phyloP scores from a whole-genome alignment of 2,113 vertebrate genomes.

The Cebidichthys violaceus region DNA sequence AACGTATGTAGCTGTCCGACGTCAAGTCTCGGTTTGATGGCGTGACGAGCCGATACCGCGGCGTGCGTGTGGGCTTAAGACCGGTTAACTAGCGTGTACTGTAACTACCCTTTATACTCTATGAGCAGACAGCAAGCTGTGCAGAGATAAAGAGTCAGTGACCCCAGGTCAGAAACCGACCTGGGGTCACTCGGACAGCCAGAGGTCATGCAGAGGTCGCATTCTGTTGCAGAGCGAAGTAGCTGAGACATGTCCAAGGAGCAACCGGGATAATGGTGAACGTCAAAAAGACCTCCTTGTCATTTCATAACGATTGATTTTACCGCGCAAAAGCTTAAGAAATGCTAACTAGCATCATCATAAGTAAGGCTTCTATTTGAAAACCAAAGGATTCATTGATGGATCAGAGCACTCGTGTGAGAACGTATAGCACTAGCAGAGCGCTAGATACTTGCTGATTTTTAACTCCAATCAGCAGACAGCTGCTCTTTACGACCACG shows the following conservation, averaged over 20 bases:
- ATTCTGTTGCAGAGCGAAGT: constrained; percentile 9
- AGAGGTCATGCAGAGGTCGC: constrained; percentile 36
- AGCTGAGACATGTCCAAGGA: background rate
- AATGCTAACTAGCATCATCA: background rate
- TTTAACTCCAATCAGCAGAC: background rate
- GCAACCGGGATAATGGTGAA: background rate
- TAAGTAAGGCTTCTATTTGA: background rate
- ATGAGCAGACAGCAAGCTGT: constrained; percentile 10
- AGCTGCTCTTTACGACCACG: background rate
- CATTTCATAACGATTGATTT: background rate
- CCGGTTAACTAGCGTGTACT: background rate
- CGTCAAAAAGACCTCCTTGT: background rate
- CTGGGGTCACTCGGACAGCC: constrained; percentile 41
- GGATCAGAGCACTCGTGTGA: background rate
- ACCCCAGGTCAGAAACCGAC: constrained; percentile 24
- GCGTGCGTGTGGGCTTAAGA: background rate
- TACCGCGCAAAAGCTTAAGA: background rate
- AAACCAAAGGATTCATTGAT: background rate
- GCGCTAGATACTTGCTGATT: too few relatives aligned
- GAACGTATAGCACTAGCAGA: too few relatives aligned
- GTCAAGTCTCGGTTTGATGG: background rate
- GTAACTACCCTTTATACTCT: background rate
- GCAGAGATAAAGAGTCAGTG: constrained; percentile 15
- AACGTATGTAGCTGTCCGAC: background rate
- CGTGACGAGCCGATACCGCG: background rate